Conservation (phyloP, 92 coral and sea anemone species). For the Ricordea florida region DNA sequence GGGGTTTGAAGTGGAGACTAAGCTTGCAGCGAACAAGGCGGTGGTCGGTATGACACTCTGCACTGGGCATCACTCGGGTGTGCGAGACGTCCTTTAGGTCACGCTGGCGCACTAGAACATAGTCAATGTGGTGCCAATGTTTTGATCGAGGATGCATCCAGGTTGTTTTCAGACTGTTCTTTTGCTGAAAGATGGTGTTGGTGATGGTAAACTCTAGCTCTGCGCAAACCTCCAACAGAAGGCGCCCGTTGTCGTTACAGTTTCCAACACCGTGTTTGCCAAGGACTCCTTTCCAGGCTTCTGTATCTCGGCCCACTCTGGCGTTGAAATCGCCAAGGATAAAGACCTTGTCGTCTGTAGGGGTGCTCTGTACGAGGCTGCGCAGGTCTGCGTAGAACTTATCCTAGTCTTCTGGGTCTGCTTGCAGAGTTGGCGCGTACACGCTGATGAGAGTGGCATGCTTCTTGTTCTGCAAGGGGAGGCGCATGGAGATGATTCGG, state of each 20-base stretch:
- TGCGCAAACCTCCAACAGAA: constrained; percentile 25
- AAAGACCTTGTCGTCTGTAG: constrained; percentile 6
- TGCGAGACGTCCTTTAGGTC: not conserved
- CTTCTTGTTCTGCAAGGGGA: constrained; percentile 11
- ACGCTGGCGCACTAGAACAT: too few relatives aligned
- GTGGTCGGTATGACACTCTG: constrained; percentile 19
- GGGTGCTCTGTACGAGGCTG: not conserved
- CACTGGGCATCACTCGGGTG: too few relatives aligned
- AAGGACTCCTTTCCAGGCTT: constrained; percentile 14
- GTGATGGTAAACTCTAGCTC: constrained; percentile 13
- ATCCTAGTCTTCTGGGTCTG: constrained; percentile 25
- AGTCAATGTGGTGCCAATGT: constrained; percentile 5
- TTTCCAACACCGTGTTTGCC: constrained; percentile 32
- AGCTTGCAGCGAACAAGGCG: constrained; percentile 25
- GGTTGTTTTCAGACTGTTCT: constrained; percentile 2
- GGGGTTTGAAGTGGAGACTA: constrained; percentile 23
- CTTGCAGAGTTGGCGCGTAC: constrained; percentile 47
- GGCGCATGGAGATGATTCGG: constrained; percentile 34
- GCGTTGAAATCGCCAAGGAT: constrained; percentile 40
- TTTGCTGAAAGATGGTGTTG: constrained; percentile 32
- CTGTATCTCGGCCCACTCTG: not conserved
- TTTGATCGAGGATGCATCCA: constrained; percentile 23
- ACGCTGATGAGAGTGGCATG: constrained; percentile 15
- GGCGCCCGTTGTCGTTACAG: constrained; percentile 20
- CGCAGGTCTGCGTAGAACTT: constrained; percentile 16